A percentile compares a stretch with the other conserved stretches of the same genome.
Conservation (phyloP, 2,113 vertebrate genomes). For the Psittacula cyanocephala region DNA sequence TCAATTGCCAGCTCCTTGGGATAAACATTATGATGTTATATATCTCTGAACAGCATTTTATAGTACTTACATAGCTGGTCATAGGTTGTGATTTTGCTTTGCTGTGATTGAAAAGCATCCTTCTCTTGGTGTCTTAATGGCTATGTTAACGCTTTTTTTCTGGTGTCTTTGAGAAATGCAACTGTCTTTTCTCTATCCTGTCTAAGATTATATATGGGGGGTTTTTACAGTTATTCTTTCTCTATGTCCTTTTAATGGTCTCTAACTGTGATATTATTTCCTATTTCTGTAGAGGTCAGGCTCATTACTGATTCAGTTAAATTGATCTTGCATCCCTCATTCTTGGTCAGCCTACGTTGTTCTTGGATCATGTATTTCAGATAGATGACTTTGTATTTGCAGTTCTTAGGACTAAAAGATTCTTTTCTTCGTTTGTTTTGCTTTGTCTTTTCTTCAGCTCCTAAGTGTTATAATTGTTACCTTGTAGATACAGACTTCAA, state of each 20-base stretch:
- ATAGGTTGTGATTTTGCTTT: not conserved
- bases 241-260: not conserved
- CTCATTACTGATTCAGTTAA: not conserved
- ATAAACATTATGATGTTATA: not conserved
- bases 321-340: not conserved
- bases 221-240: not conserved
- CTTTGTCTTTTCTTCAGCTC: not conserved
- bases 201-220: not conserved
- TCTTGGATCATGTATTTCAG: not conserved
- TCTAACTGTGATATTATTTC: not conserved
- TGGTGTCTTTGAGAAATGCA: not conserved
- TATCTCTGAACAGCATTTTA: not conserved
- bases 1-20: not conserved
- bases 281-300: not conserved
- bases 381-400: not conserved
- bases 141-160: not conserved
- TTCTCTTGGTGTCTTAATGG: not conserved
- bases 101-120: not conserved
- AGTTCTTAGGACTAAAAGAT: not conserved
- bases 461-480: not conserved
- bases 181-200: not conserved
- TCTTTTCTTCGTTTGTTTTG: not conserved
- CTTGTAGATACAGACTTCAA: not conserved
- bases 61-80: not conserved
- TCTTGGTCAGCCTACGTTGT: not conserved